Conservation (phyloP, 2,113 vertebrate species). For the Phainopepla nitens region DNA sequence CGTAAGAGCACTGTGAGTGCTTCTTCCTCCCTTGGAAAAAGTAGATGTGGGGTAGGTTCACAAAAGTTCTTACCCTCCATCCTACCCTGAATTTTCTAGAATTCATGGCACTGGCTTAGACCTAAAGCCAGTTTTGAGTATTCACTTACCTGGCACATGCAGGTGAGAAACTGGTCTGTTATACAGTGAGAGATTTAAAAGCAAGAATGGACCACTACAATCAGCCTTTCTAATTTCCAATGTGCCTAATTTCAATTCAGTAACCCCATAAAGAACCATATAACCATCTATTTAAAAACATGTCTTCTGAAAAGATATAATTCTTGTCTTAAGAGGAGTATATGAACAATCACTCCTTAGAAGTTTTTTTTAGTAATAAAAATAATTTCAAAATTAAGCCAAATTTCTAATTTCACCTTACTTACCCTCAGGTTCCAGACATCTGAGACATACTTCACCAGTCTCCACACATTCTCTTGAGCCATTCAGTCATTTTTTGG, state of each 20-base stretch:
- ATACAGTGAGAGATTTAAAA: not conserved
- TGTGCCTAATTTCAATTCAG: not conserved
- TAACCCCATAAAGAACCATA: not conserved
- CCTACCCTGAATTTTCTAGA: not conserved
- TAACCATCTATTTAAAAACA: not conserved
- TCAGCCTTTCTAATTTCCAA: not conserved
- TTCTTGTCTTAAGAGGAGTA: not conserved
- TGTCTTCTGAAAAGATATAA: not conserved
- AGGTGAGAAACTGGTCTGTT: not conserved
- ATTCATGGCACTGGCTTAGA: not conserved
- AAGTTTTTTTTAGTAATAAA: not conserved
- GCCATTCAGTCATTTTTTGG: not conserved
- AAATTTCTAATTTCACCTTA: not conserved
- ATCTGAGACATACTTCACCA: not conserved
- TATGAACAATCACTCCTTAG: not conserved
- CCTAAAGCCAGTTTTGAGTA: not conserved
- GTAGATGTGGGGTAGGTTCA: not conserved
- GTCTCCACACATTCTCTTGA: not conserved
- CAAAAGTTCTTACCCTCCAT: not conserved
- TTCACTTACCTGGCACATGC: not conserved
- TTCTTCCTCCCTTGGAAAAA: not conserved
- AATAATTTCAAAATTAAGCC: not conserved
- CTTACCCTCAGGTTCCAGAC: not conserved
- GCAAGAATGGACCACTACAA: not conserved
- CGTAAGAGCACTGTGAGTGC: not conserved